A percentile compares a stretch with the other conserved stretches of the same genome.
phyloP scores from a whole-genome alignment of 2,113 vertebrate genomes.

The Microcebus ravelobensis region DNA sequence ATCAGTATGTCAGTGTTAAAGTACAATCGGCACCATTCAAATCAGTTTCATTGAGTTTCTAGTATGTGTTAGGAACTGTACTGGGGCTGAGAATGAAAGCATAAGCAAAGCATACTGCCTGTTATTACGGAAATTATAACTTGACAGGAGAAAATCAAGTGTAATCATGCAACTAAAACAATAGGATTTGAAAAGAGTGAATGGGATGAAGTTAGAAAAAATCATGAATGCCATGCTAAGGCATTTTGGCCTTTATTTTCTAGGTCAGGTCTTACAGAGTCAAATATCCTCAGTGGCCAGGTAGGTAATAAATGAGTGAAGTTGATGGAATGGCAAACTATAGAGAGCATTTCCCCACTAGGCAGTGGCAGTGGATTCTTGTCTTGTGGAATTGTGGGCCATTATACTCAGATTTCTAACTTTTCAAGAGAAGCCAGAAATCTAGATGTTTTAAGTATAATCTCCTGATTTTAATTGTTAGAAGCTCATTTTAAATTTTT shows the following conservation, averaged over 20 bases:
- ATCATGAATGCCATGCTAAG: background rate
- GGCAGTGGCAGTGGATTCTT: background rate
- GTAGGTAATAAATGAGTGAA: background rate
- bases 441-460: background rate
- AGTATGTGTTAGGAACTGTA: background rate
- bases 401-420: background rate
- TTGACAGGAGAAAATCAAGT: background rate
- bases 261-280: background rate
- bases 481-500: too few species aligned
- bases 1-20: background rate
- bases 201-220: background rate
- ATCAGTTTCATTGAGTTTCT: background rate
- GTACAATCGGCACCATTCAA: background rate
- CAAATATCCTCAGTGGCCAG: background rate
- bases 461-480: background rate
- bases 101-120: background rate
- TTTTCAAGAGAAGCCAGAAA: background rate
- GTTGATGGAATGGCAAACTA: background rate
- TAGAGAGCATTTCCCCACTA: background rate
- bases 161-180: background rate
- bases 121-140: background rate
- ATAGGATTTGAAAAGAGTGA: background rate
- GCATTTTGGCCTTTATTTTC: background rate
- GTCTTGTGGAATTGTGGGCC: background rate
- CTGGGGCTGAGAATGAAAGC: background rate